phyloP scores from a whole-genome alignment of 2,113 vertebrate species.

The Naja naja region DNA sequence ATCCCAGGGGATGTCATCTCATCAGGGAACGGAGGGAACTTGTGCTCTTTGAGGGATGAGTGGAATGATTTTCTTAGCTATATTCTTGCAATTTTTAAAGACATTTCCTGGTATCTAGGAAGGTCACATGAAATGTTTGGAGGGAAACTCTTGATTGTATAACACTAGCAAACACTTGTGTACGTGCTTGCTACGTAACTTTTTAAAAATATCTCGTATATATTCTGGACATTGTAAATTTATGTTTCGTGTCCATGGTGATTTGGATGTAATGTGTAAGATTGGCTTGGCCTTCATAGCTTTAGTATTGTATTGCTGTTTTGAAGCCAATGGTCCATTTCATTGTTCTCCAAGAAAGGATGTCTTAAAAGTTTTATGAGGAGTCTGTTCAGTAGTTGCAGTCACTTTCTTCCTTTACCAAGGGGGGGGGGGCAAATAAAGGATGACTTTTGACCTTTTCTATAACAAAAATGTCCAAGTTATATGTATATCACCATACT shows the following conservation, averaged over 20 bases:
- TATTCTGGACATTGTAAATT: slow-evolving; percentile 45
- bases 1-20: slow-evolving; percentile 37
- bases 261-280: slow-evolving; percentile 55
- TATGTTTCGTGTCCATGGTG: slow-evolving; percentile 52
- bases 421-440: slow-evolving; percentile 38
- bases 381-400: slow-evolving; percentile 37
- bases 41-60: background rate
- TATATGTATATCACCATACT: slow-evolving; percentile 42
- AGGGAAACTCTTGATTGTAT: slow-evolving; percentile 22
- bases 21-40: slow-evolving; percentile 38
- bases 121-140: slow-evolving; percentile 13
- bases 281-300: slow-evolving; percentile 55
- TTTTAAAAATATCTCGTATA: slow-evolving; percentile 1
- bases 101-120: slow-evolving; percentile 20
- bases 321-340: slow-evolving; percentile 56
- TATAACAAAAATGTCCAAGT: slow-evolving; percentile 49
- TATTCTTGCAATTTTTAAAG: slow-evolving; percentile 39
- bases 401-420: slow-evolving; percentile 49
- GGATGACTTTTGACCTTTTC: slow-evolving; percentile 45
- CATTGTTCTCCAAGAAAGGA: slow-evolving; percentile 53
- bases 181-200: slow-evolving; percentile 30
- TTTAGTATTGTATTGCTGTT: slow-evolving; percentile 66
- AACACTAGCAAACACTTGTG: slow-evolving; percentile 49
- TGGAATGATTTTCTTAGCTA: slow-evolving; percentile 31
- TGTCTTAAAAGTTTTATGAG: slow-evolving; percentile 50